These are phyloP conservation scores for Lethenteron reissneri DNA, from an alignment of 2,113 vertebrate species.

Conservation along the genomic window DNA sequence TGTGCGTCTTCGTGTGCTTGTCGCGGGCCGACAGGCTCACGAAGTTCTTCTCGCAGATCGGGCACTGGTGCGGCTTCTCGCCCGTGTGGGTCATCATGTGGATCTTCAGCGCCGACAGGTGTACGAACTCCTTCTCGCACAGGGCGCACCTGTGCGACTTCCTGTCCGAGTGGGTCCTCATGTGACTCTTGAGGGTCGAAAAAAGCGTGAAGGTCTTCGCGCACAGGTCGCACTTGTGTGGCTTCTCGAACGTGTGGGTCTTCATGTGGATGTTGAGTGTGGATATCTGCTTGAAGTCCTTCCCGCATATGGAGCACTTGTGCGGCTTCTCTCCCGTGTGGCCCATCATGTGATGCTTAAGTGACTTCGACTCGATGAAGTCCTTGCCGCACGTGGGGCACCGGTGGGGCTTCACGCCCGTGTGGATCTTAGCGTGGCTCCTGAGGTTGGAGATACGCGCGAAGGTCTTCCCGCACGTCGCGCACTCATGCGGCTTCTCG, in stretches of 20 bases:
- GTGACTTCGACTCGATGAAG: background rate
- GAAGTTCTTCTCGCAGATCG: constrained; percentile 5
- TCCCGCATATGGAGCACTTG: background rate
- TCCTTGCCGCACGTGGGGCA: background rate
- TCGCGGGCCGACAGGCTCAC: constrained; percentile 58
- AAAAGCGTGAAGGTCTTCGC: background rate
- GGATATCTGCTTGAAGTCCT: constrained; percentile 1
- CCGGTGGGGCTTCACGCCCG: background rate
- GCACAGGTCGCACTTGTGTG: constrained; percentile 1
- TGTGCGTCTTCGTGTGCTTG: constrained; percentile 65
- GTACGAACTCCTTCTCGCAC: background rate
- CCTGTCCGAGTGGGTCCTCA: background rate
- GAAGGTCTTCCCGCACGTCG: constrained; percentile 17
- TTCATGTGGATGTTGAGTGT: constrained; percentile 18
- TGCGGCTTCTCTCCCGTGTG: constrained; percentile 3
- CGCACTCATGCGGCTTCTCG: background rate
- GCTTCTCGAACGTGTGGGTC: constrained; percentile 19
- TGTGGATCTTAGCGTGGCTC: constrained; percentile 14
- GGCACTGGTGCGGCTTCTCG: background rate
- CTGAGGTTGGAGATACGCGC: constrained; percentile 18
- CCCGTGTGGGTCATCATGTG: constrained; percentile 2
- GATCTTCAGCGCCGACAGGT: background rate
- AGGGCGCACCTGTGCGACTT: background rate
- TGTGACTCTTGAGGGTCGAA: background rate
- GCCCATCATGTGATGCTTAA: background rate